Base-by-base conservation (phyloP, 2,113 vertebrate species). In the Ailuropoda melanoleuca region DNA sequence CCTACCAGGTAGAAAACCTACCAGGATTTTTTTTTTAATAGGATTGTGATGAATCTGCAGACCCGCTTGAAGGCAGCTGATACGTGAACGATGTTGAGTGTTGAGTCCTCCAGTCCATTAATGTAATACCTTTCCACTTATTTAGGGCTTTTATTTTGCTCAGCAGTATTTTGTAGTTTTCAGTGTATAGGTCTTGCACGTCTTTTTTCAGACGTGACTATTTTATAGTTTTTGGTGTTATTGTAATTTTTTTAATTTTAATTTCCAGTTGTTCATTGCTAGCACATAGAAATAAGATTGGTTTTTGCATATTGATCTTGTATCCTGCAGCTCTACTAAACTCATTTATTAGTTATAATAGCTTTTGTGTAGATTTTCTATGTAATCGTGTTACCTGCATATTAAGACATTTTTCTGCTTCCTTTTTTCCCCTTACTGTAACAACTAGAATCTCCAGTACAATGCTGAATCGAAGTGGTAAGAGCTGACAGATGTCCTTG, bases 1-100 rank as follows among this genome's bases (percentile, higher is more conserved):
- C 60, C 60, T 62, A 29, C 24, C 60, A 29, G 24, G 11, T 53
- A 60, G 31, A 86, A 93, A 55, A 21, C 26, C 56, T 75, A 53
- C 19, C 37, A 66, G 29, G 50, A 66, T 70, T 94, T 93, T 94
- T 93, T 94, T 88, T 50, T 31, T 37, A 72, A 72, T 82, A 81
- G 31, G 13, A 83, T 43, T 48, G 17, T n/a, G 21, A n/a, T 58
- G 0, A 88, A 46, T 88, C 39, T 58, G 1, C 88, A 68, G 26
- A 37, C 70, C 50, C 56, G 34, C 50, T 58, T 56, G 37, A 70
- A 88, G 11, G 48, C 34, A 94, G 14, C 58, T 88, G 74, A 68
- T 53, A 48, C 58, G 24, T 31, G 58, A 78, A 68, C 23, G 80
- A 18, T 70, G 56, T 88, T 62, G 64, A 82, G n/a, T 70, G 56